phyloP scores from a whole-genome alignment of 2,888 invertebrate species.

The Dorcus hopei region DNA sequence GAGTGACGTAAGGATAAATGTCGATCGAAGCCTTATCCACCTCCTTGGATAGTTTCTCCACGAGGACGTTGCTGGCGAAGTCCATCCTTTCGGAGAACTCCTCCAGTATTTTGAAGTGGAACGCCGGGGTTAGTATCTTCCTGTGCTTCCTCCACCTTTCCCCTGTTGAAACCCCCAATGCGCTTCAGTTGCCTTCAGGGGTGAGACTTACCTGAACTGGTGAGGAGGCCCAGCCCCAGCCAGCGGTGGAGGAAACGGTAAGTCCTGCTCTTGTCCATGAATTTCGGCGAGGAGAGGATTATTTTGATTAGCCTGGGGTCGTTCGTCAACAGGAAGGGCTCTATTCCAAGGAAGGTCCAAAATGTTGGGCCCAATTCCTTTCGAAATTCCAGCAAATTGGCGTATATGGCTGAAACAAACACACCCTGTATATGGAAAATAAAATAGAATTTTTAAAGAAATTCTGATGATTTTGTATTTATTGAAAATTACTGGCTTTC shows the following conservation, averaged over 20 bases:
- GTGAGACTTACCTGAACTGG: neutral
- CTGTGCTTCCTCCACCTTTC: conserved; percentile 32
- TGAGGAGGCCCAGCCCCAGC: neutral
- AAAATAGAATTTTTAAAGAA: too few species aligned
- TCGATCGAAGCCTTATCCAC: conserved; percentile 34
- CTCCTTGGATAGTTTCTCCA: conserved; percentile 21
- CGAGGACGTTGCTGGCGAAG: conserved; percentile 31
- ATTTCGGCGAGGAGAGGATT: conserved; percentile 13
- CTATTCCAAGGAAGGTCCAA: conserved; percentile 6
- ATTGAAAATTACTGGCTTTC: too few species aligned
- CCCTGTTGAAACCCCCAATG: conserved; percentile 9
- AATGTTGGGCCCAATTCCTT: conserved; percentile 4
- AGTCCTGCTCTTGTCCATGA: neutral
- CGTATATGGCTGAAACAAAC: conserved; percentile 2
- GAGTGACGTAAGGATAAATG: conserved; percentile 34
- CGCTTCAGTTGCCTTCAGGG: too few species aligned
- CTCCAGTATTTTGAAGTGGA: conserved; percentile 38
- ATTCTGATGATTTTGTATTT: too few species aligned
- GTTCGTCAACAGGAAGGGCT: conserved; percentile 2
- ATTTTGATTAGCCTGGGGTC: conserved; percentile 20
- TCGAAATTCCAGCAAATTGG: neutral
- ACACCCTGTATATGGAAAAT: too few species aligned
- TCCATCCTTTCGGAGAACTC: conserved; percentile 33
- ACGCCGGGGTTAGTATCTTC: conserved; percentile 34
- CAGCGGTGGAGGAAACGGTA: neutral